Evolutionary conservation across 2,888 invertebrate genomes (phyloP).

Genomic region (Eristalinus sepulchralis): DNA sequence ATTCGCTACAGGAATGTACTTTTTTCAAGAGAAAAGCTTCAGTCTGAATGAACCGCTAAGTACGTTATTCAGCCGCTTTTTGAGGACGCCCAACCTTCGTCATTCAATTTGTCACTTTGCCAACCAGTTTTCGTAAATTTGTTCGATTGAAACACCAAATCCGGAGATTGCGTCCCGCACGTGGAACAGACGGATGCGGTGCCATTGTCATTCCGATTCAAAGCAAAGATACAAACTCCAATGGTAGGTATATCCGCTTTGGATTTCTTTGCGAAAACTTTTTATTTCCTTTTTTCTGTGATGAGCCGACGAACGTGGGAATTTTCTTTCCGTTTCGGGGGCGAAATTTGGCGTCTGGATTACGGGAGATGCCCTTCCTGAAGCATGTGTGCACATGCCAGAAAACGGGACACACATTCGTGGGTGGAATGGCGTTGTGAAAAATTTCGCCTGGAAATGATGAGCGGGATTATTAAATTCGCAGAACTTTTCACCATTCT

Average conservation of each 20-base stretch:
- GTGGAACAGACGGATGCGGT: not conserved
- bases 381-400: not conserved
- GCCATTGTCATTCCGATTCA: not conserved
- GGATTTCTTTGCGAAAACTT: not conserved
- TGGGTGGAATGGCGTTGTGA: not conserved
- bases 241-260: too few species aligned
- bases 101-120: slow-evolving; percentile 25
- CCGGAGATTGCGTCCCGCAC: not conserved
- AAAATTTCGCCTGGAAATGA: slow-evolving; percentile 25
- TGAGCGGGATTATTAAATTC: slow-evolving; percentile 48
- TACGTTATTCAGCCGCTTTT: not conserved
- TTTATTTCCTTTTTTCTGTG: not conserved
- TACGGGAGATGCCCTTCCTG: not conserved
- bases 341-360: not conserved
- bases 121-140: slow-evolving; percentile 11
- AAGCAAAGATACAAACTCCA: not conserved
- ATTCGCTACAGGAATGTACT: not conserved
- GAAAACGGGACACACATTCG: not conserved
- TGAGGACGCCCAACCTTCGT: not conserved
- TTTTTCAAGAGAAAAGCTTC: not conserved
- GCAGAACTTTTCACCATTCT: slow-evolving; percentile 13
- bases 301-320: not conserved
- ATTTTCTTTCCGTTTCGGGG: not conserved
- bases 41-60: slow-evolving; percentile 17
- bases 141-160: not conserved